phyloP scores from a whole-genome alignment of 2,113 vertebrate species.

The Cryptotis parvus region DNA sequence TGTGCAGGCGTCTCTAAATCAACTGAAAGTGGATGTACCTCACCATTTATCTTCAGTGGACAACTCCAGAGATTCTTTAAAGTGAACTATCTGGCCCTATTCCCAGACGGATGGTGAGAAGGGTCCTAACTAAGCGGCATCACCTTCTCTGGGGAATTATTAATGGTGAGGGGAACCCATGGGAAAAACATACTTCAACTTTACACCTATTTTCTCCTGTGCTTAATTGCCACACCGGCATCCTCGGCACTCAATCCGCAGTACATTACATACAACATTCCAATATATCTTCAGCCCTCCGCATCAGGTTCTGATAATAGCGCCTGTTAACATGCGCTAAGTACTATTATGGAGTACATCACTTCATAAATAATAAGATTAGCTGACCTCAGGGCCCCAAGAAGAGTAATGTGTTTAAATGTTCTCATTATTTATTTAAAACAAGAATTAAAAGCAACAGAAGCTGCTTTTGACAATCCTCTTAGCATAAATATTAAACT shows the following conservation, averaged over 20 bases:
- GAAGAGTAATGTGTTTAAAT: conserved; percentile 98
- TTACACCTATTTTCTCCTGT: conserved; percentile 92
- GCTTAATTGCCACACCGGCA: conserved; percentile 94
- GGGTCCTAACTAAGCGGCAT: conserved; percentile 75
- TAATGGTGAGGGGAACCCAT: conserved; percentile 84
- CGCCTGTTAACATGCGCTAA: conserved; percentile 99
- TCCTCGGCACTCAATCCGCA: conserved; percentile 92
- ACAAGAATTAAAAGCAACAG: conserved; percentile 98
- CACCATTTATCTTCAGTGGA: neutral
- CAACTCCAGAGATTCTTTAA: conserved; percentile 22
- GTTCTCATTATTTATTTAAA: conserved; percentile 99
- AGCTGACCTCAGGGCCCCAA: conserved; percentile 96
- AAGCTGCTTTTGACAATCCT: conserved; percentile 93
- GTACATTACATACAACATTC: conserved; percentile 94
- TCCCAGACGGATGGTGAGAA: conserved; percentile 24
- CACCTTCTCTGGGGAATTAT: conserved; percentile 88
- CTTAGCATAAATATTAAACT: conserved; percentile 94
- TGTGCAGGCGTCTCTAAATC: neutral
- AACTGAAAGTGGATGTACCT: neutral
- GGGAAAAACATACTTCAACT: conserved; percentile 90
- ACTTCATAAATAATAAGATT: conserved; percentile 99
- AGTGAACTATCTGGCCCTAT: neutral
- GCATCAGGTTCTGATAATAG: conserved; percentile 98
- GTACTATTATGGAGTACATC: conserved; percentile 99
- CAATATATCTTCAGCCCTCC: conserved; percentile 97